Percentiles rank a stretch among this genome's conserved stretches.
Conservation (phyloP, 1,140 invertebrate genomes). For the Papilio helenus region DNA sequence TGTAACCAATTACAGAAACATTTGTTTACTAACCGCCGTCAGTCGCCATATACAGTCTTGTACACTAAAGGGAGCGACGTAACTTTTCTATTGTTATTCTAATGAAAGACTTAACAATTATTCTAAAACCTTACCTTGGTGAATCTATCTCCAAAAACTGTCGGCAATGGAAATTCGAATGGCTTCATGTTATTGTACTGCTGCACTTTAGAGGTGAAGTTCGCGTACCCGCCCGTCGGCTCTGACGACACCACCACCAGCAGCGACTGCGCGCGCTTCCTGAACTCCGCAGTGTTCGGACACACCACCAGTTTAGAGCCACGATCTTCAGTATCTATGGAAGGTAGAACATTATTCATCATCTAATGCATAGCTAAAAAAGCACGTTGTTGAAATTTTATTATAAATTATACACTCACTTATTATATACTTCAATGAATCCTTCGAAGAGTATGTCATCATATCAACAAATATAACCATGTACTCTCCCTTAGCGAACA, state of each 20-base stretch:
- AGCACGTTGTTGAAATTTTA: background rate
- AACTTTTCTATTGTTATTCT: too few relatives aligned
- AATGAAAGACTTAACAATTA: background rate
- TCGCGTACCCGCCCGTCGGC: conserved; percentile 88
- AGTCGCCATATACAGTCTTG: too few relatives aligned
- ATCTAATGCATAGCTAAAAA: background rate
- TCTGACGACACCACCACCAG: conserved; percentile 93
- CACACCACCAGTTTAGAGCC: conserved; percentile 84
- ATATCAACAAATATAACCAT: conserved; percentile 97
- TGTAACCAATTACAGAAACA: too few relatives aligned
- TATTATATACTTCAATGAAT: conserved; percentile 94
- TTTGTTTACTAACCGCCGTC: too few relatives aligned
- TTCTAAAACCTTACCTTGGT: conserved; percentile 80
- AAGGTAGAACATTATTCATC: conserved; percentile 11
- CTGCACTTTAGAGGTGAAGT: conserved; percentile 90
- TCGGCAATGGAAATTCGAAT: conserved; percentile 88
- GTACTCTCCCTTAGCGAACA: conserved; percentile 96
- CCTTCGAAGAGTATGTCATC: conserved; percentile 90
- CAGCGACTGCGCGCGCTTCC: conserved; percentile 89
- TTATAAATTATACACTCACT: conserved; percentile 85
- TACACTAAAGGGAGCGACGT: too few relatives aligned
- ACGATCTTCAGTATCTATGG: conserved; percentile 65
- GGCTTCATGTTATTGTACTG: conserved; percentile 89
- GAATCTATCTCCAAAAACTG: conserved; percentile 82
- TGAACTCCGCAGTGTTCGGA: conserved; percentile 85